Percentiles rank a stretch among this genome's conserved stretches.
These are phyloP conservation scores for Hippolais icterina DNA, from an alignment of 2,113 vertebrate genomes.

Conservation along the genomic window DNA sequence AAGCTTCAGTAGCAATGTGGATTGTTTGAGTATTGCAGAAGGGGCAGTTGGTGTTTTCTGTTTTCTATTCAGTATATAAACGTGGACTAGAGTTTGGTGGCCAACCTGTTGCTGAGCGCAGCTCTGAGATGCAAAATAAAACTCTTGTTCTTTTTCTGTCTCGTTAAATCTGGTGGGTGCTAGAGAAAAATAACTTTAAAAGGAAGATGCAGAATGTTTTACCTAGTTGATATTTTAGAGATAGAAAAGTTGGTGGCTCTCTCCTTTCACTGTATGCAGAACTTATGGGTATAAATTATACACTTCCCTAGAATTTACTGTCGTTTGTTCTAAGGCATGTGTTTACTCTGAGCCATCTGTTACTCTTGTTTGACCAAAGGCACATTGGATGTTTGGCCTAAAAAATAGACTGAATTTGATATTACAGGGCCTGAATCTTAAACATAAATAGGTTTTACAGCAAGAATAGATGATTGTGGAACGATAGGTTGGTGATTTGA, in stretches of 20 bases:
- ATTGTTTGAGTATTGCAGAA: background rate
- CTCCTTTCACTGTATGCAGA: background rate
- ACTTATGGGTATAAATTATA: background rate
- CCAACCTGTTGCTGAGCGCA: accelerated
- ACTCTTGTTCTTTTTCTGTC: background rate
- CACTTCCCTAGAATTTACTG: background rate
- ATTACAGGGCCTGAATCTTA: background rate
- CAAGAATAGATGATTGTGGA: background rate
- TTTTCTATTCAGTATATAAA: background rate
- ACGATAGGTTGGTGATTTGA: background rate
- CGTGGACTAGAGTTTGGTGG: background rate
- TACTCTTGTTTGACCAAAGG: background rate
- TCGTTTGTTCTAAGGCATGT: background rate
- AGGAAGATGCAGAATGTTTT: background rate
- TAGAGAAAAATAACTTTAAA: background rate
- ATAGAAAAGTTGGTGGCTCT: background rate
- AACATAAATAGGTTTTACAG: background rate
- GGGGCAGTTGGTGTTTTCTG: background rate
- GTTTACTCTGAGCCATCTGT: background rate
- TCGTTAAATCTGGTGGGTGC: background rate
- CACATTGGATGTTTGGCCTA: background rate
- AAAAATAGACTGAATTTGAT: background rate
- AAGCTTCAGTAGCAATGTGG: background rate
- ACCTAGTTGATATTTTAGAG: background rate
- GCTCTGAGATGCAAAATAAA: background rate